phyloP scores from a whole-genome alignment of 2,888 invertebrate genomes.

The Hoplodrina blanda region DNA sequence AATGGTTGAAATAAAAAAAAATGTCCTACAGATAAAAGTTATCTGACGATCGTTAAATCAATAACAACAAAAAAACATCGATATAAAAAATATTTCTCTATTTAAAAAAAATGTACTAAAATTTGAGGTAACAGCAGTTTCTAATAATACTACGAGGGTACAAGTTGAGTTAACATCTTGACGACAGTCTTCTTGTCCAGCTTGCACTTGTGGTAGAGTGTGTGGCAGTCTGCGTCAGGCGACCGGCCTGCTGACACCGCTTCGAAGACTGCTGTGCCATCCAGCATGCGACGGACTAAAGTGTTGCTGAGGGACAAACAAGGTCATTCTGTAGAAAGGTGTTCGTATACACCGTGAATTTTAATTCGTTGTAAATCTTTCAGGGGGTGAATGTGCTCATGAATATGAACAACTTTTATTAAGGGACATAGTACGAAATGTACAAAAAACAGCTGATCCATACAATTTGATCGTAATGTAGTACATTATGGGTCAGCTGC shows the following conservation, averaged over 20 bases:
- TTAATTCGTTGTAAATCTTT: too few relatives aligned
- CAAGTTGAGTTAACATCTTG: conserved; percentile 92
- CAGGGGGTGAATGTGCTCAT: too few relatives aligned
- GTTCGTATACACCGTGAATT: not conserved
- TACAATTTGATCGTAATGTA: too few relatives aligned
- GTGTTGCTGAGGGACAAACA: conserved; percentile 90
- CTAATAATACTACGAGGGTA: conserved; percentile 83
- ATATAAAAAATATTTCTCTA: conserved; percentile 32
- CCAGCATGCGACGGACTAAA: conserved; percentile 92
- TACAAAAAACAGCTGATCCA: too few relatives aligned
- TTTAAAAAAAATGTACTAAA: conserved; percentile 37
- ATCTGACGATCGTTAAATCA: not conserved
- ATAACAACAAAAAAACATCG: not conserved
- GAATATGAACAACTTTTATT: too few relatives aligned
- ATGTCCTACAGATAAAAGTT: too few relatives aligned
- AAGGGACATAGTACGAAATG: too few relatives aligned
- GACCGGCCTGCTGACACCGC: conserved; percentile 92
- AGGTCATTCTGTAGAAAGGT: not conserved
- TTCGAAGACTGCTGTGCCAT: conserved; percentile 93
- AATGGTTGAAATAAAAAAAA: too few relatives aligned
- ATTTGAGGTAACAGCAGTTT: conserved; percentile 27
- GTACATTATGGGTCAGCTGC: too few relatives aligned
- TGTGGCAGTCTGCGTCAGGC: conserved; percentile 90
- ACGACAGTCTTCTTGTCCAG: conserved; percentile 92
- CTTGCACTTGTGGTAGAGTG: conserved; percentile 92